Conservation (phyloP, 2,797 vertebrate genomes). For the Chaenodraco wilsoni region DNA sequence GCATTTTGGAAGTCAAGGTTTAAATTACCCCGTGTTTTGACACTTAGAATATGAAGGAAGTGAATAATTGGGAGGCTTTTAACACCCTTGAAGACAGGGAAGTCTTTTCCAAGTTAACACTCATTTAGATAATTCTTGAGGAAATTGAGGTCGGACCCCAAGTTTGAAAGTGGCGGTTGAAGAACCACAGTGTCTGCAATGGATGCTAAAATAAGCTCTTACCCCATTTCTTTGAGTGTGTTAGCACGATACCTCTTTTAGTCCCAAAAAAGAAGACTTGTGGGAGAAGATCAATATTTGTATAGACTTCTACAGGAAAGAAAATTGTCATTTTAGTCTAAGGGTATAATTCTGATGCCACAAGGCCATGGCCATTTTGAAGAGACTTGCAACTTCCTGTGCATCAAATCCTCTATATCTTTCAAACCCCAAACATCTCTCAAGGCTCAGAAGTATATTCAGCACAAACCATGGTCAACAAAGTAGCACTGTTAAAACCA, state of each 20-base stretch:
- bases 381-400: constrained; percentile 38
- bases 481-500: constrained; percentile 1
- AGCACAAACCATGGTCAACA: neutral
- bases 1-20: constrained; percentile 1
- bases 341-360: constrained; percentile 42
- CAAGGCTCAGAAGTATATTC: constrained; percentile 5
- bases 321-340: constrained; percentile 35
- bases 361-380: constrained; percentile 41
- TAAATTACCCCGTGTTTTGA: constrained; percentile 43
- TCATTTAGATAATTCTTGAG: constrained; percentile 65
- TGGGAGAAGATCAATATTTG: constrained; percentile 36
- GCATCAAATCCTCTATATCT: neutral
- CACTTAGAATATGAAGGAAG: constrained; percentile 26
- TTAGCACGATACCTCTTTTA: constrained; percentile 8
- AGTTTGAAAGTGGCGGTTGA: constrained; percentile 58
- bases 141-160: constrained; percentile 53
- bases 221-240: constrained; percentile 5
- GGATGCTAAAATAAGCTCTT: constrained; percentile 37
- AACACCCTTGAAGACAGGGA: constrained; percentile 15
- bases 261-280: constrained; percentile 28
- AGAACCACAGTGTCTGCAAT: constrained; percentile 30
- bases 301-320: constrained; percentile 33
- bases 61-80: constrained; percentile 25
- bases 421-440: neutral
- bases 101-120: constrained; percentile 37